Evolutionary conservation across 2,113 vertebrate genomes (phyloP).

Genomic region (Martes martes): DNA sequence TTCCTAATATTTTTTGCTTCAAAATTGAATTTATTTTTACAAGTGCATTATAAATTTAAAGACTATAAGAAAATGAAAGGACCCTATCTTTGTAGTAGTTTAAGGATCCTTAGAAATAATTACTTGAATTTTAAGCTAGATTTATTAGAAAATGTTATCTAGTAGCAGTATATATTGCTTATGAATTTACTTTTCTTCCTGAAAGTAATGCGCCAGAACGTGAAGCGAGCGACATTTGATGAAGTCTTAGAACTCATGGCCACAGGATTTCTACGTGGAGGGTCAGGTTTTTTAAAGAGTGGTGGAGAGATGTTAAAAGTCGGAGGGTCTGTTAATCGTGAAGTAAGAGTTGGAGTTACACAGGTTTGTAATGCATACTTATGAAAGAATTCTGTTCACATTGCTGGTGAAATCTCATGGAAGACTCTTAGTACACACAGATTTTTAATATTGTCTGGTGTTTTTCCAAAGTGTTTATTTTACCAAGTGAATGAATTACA

Average conservation of each 20-base stretch:
- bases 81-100: neutral
- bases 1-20: slow-evolving; percentile 9
- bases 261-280: slow-evolving; percentile 96
- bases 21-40: slow-evolving; percentile 6
- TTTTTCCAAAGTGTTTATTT: slow-evolving; percentile 26
- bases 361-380: slow-evolving; percentile 86
- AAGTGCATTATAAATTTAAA: neutral
- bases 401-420: neutral
- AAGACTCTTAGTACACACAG: neutral
- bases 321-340: slow-evolving; percentile 95
- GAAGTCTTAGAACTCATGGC: slow-evolving; percentile 98
- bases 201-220: slow-evolving; percentile 98
- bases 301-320: slow-evolving; percentile 99
- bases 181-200: slow-evolving; percentile 46
- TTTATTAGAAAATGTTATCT: slow-evolving; percentile 19
- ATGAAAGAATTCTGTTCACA: neutral
- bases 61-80: slow-evolving; percentile 2
- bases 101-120: neutral
- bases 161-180: slow-evolving; percentile 12
- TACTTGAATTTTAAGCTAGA: slow-evolving; percentile 12
- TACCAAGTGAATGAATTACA: slow-evolving; percentile 1
- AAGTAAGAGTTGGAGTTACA: slow-evolving; percentile 98
- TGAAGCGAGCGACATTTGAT: slow-evolving; percentile 95
- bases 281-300: slow-evolving; percentile 97
- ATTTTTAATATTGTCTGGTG: neutral